Evolutionary conservation across 2,113 vertebrate species (phyloP).

Genomic region (Eptatretus burgeri): DNA sequence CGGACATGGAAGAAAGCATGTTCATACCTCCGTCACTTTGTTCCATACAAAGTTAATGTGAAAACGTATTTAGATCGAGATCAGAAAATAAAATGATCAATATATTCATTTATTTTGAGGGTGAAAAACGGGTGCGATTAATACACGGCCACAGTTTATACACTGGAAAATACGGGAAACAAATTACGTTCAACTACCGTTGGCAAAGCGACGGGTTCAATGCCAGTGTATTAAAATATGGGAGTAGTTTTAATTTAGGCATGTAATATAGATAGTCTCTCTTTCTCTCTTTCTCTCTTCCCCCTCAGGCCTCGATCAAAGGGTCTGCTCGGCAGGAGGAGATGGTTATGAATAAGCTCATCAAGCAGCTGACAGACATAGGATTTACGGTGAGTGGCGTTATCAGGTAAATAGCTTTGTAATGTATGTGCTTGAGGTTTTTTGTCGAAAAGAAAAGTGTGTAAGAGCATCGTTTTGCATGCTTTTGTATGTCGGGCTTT

Average conservation of each 20-base stretch:
- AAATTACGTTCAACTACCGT: neutral
- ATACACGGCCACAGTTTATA: too few relatives aligned
- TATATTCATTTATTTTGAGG: too few relatives aligned
- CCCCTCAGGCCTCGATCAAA: slow-evolving; percentile 52
- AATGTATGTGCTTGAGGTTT: neutral
- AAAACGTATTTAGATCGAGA: too few relatives aligned
- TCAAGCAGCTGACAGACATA: slow-evolving; percentile 75
- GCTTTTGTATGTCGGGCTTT: neutral
- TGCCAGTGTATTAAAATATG: neutral
- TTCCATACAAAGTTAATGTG: too few relatives aligned
- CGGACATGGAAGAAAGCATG: too few relatives aligned
- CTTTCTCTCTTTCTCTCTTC: slow-evolving; percentile 13
- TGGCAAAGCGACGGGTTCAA: too few relatives aligned
- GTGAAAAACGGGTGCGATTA: too few relatives aligned
- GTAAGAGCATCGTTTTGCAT: slow-evolving; percentile 4
- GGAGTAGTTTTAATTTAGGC: neutral
- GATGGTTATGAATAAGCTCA: slow-evolving; percentile 64
- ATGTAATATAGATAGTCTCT: neutral
- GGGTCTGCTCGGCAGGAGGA: slow-evolving; percentile 65
- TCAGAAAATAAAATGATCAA: too few relatives aligned
- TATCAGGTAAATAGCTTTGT: neutral
- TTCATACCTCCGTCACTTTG: too few relatives aligned
- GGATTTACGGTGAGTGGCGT: slow-evolving; percentile 41
- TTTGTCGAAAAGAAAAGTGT: neutral
- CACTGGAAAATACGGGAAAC: too few relatives aligned